Evolutionary conservation across 2,888 invertebrate genomes (phyloP), one percentile per base, ranked within the genome.

Genomic region (Drosophila diplacantha): DNA sequence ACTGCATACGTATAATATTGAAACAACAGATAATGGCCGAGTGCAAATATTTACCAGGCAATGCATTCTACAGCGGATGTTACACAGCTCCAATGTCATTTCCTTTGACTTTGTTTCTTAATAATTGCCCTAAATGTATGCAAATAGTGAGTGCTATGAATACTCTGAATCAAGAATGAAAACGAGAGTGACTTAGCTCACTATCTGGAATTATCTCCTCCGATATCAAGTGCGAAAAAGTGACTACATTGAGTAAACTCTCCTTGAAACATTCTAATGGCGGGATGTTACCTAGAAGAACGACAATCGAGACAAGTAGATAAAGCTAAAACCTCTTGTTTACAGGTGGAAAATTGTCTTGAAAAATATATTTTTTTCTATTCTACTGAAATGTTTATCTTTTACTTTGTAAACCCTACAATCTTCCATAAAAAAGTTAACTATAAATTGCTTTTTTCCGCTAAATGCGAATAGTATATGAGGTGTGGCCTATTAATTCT

Each of bases 51-150:
- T 43, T 60, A 32, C 31, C 31, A n/a, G 46, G 43, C 58, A 56
- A 51, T 62, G 59, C 56, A 54, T 46, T 52, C 60, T 50, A 41
- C 60, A 57, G 44, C 81, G 75, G 74, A 80, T 72, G 75, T 82
- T 73, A 57, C 63, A 59, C 51, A 57, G 65, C 41, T 26, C 39
- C 46, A 53, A 39, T 43, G 57, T 47, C 44, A 65, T 69, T 81
- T 79, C 59, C 69, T 55, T 37, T 24, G 31, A 35, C 41, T 29
- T 22, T 16, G 22, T 38, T 22, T 41, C n/a, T 29, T 22, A 34
- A 20, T 35, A 31, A 32, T 44, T 37, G 31, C 22, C 22, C 37
- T 59, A 31, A 58, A 61, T 63, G 61, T 37, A 41, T 14, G 34
- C 18, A 81, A 77, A 61, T 51, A 57, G 12, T 37, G 26, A 29